Conservation (phyloP, 1,140 invertebrate genomes). For the Drosophila kohkoa region DNA sequence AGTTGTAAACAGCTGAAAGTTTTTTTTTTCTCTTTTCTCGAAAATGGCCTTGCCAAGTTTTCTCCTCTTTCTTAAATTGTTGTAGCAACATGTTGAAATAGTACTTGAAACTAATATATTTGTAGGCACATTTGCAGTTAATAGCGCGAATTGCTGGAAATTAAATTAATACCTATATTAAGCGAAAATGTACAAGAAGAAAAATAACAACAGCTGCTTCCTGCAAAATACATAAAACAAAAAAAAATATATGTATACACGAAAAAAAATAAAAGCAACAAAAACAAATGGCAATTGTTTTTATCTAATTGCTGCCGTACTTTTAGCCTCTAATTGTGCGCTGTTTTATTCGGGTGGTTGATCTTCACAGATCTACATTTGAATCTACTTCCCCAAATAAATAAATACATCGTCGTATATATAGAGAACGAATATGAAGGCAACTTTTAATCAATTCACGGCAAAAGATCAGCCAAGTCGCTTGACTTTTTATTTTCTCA, state of each 20-base stretch:
- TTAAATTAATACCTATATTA: constrained; percentile 26
- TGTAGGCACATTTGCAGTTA: constrained; percentile 16
- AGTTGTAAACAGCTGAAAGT: constrained; percentile 60
- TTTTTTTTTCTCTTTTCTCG: constrained; percentile 28
- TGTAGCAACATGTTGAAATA: constrained; percentile 40
- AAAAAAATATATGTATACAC: constrained; percentile 20
- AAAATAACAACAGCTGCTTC: constrained; percentile 51
- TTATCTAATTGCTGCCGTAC: constrained; percentile 65
- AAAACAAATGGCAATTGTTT: constrained; percentile 61
- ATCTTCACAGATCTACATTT: constrained; percentile 1
- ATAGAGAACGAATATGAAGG: constrained; percentile 60
- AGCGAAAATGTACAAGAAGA: constrained; percentile 24
- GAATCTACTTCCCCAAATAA: constrained; percentile 54
- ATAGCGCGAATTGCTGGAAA: constrained; percentile 20
- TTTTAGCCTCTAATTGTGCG: constrained; percentile 55
- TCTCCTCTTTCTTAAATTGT: constrained; percentile 1
- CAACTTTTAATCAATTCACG: constrained; percentile 76
- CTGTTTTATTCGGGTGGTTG: constrained; percentile 48
- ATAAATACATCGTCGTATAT: constrained; percentile 25
- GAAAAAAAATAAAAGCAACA: constrained; percentile 10
- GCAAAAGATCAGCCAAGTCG: constrained; percentile 55
- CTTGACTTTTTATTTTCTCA: constrained; percentile 53
- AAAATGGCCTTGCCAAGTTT: constrained; percentile 47
- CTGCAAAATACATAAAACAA: constrained; percentile 39
- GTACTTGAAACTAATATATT: constrained; percentile 1